These are phyloP conservation scores for Eristalinus aeneus DNA, from an alignment of 2,888 invertebrate species.

Conservation along the genomic window DNA sequence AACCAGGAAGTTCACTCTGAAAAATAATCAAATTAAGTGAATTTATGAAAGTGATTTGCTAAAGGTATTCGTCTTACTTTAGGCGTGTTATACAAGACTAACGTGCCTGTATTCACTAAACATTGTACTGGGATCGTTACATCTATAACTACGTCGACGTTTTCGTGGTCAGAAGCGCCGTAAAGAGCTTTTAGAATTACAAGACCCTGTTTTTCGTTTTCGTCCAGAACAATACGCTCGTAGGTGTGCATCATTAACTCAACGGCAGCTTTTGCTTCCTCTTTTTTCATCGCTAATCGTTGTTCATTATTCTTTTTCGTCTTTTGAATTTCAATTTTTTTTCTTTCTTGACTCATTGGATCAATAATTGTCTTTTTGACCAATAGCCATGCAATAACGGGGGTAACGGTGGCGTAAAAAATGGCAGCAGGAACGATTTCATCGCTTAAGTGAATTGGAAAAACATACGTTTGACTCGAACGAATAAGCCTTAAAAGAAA, in stretches of 20 bases:
- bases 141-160: slow-evolving; percentile 84
- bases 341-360: slow-evolving; percentile 89
- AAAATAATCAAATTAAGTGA: slow-evolving; percentile 74
- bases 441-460: slow-evolving; percentile 95
- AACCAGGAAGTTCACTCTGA: slow-evolving; percentile 96
- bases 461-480: slow-evolving; percentile 92
- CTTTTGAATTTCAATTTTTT: slow-evolving; percentile 90
- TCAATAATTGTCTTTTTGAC: slow-evolving; percentile 93
- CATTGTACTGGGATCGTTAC: slow-evolving; percentile 98
- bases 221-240: slow-evolving; percentile 89
- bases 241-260: slow-evolving; percentile 96
- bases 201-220: slow-evolving; percentile 91
- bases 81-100: slow-evolving; percentile 90
- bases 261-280: slow-evolving; percentile 92
- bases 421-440: slow-evolving; percentile 94
- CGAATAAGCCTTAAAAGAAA: slow-evolving; percentile 87
- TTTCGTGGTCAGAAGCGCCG: slow-evolving; percentile 83
- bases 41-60: not conserved
- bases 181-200: slow-evolving; percentile 92
- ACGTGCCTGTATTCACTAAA: slow-evolving; percentile 93
- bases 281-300: slow-evolving; percentile 88
- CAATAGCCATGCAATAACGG: slow-evolving; percentile 89
- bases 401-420: slow-evolving; percentile 96
- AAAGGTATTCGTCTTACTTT: slow-evolving; percentile 84
- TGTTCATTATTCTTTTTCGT: slow-evolving; percentile 89